Conservation (phyloP, 2,113 vertebrate genomes). For the Pygoscelis antarcticus region DNA sequence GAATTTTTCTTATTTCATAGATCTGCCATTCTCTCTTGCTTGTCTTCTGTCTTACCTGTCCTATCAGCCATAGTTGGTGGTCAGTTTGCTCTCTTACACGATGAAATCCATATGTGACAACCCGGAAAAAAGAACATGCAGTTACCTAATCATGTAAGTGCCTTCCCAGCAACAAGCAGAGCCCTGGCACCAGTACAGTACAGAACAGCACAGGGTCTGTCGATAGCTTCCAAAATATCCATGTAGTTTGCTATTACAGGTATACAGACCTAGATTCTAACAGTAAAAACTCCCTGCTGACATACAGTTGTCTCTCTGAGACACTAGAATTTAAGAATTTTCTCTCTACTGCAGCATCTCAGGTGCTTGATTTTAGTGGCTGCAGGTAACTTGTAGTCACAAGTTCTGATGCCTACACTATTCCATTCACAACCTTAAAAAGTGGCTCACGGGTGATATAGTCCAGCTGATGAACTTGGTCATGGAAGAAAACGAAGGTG, state of each 20-base stretch:
- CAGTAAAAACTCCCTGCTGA: background rate
- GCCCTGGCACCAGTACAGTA: background rate
- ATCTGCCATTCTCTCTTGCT: background rate
- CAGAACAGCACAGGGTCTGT: background rate
- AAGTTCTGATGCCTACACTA: background rate
- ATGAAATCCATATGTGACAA: background rate
- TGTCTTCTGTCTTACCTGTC: background rate
- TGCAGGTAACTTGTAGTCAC: background rate
- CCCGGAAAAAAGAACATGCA: background rate
- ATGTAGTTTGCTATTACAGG: background rate
- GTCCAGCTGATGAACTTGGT: background rate
- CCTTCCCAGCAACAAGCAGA: background rate
- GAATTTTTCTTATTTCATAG: background rate
- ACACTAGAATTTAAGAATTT: background rate
- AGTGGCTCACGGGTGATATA: background rate
- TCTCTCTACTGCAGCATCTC: background rate
- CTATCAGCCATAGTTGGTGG: background rate
- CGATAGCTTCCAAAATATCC: background rate
- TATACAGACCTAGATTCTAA: background rate
- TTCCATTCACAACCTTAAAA: background rate
- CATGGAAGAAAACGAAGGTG: background rate
- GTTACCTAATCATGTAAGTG: background rate
- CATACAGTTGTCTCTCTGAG: background rate
- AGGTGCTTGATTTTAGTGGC: background rate
- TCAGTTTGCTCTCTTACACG: background rate